Evolutionary conservation across 2,113 vertebrate species (phyloP).

Genomic region (Felis catus): DNA sequence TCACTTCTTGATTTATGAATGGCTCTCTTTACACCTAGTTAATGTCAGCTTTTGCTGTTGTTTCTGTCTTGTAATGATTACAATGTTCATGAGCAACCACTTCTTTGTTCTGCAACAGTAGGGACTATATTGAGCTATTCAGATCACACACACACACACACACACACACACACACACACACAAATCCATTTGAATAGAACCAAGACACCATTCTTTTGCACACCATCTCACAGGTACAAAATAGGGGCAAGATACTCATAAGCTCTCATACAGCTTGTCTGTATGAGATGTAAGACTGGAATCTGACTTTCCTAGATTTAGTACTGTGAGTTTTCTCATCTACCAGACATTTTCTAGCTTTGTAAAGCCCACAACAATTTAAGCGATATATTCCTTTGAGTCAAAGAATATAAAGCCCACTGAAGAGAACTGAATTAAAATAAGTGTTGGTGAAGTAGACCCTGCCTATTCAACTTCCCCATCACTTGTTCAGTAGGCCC

Average conservation of each 20-base stretch:
- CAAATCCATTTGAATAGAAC: not conserved
- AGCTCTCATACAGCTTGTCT: not conserved
- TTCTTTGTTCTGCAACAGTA: not conserved
- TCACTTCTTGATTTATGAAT: not conserved
- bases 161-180: not conserved
- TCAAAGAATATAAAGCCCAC: not conserved
- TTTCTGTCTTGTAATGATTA: not conserved
- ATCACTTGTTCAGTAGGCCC: not conserved
- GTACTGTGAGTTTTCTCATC: not conserved
- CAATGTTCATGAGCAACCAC: not conserved
- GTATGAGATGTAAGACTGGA: not conserved
- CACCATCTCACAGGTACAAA: not conserved
- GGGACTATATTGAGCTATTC: not conserved
- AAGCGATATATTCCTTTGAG: not conserved
- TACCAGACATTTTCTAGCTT: not conserved
- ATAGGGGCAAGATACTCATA: not conserved
- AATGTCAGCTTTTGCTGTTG: not conserved
- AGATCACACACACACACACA: not conserved
- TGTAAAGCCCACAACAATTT: not conserved
- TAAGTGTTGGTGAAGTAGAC: not conserved
- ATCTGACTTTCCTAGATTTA: not conserved
- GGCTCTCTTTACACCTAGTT: not conserved
- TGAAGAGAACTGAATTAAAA: not conserved
- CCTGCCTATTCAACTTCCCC: rapidly evolving
- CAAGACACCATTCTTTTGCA: not conserved